Evolutionary conservation across 1,140 invertebrate species (phyloP).

Genomic region (Chionoecetes opilio): DNA sequence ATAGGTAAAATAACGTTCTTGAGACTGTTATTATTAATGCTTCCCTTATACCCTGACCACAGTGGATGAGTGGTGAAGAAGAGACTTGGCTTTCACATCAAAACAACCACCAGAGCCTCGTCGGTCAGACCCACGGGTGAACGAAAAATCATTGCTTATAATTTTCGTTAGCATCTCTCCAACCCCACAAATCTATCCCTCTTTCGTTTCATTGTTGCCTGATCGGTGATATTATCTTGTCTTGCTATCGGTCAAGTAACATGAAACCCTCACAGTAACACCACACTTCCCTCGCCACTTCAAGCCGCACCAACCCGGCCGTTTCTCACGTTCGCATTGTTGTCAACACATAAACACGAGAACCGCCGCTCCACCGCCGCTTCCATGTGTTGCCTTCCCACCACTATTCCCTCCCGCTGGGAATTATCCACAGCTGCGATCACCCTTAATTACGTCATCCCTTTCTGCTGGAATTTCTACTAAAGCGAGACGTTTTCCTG

Average conservation of each 20-base stretch:
- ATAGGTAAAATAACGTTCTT: background rate
- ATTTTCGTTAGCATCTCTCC: background rate
- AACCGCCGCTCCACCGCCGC: background rate
- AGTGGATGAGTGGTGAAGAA: background rate
- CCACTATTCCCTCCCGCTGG: background rate
- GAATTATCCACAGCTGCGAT: background rate
- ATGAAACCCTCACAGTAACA: background rate
- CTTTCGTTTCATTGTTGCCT: background rate
- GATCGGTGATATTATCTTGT: background rate
- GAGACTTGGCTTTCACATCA: background rate
- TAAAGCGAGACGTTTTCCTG: background rate
- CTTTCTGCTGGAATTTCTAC: background rate
- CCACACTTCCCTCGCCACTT: background rate
- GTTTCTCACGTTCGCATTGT: background rate
- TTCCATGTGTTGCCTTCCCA: background rate
- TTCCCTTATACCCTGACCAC: background rate
- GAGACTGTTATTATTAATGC: background rate
- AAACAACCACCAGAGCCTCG: background rate
- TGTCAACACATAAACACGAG: background rate
- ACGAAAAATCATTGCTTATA: background rate
- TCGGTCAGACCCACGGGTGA: background rate
- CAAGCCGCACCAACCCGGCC: background rate
- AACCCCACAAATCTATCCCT: background rate
- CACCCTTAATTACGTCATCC: background rate
- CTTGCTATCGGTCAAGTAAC: background rate